Conservation (phyloP, 2,797 vertebrate species). For the Rhynchonycteris naso region DNA sequence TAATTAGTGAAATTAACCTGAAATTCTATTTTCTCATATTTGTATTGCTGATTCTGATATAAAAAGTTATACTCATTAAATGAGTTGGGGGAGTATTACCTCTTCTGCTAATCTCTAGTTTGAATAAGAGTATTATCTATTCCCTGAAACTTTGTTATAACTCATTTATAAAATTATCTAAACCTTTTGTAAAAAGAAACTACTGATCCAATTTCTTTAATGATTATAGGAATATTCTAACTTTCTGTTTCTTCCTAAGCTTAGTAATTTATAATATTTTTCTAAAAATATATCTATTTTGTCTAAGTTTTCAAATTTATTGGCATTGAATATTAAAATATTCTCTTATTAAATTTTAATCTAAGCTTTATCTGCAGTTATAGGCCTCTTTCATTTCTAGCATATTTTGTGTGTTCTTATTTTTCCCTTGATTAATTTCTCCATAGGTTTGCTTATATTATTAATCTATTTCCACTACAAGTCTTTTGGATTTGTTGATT, state of each 20-base stretch:
- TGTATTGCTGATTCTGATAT: background rate
- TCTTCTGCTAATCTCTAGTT: background rate
- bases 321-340: slow-evolving; percentile 39
- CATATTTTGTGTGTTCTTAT: background rate
- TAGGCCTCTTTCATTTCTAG: background rate
- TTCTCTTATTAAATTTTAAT: slow-evolving; percentile 59
- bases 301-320: slow-evolving; percentile 24
- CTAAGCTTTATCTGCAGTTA: background rate
- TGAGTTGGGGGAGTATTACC: background rate
- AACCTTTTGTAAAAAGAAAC: slow-evolving; percentile 1
- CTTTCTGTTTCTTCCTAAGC: background rate
- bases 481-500: slow-evolving; percentile 35
- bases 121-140: background rate
- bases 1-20: background rate
- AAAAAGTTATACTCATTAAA: background rate
- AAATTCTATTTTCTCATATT: slow-evolving; percentile 22
- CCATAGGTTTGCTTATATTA: slow-evolving; percentile 21
- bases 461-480: slow-evolving; percentile 13
- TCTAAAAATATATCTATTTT: slow-evolving; percentile 32
- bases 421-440: slow-evolving; percentile 15
- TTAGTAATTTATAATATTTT: slow-evolving; percentile 14
- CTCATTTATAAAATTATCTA: slow-evolving; percentile 20
- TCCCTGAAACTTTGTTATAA: background rate
- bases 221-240: background rate
- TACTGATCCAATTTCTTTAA: background rate